These are phyloP conservation scores for Cactoblastis cactorum DNA, from an alignment of 2,888 invertebrate species.

Conservation along the genomic window DNA sequence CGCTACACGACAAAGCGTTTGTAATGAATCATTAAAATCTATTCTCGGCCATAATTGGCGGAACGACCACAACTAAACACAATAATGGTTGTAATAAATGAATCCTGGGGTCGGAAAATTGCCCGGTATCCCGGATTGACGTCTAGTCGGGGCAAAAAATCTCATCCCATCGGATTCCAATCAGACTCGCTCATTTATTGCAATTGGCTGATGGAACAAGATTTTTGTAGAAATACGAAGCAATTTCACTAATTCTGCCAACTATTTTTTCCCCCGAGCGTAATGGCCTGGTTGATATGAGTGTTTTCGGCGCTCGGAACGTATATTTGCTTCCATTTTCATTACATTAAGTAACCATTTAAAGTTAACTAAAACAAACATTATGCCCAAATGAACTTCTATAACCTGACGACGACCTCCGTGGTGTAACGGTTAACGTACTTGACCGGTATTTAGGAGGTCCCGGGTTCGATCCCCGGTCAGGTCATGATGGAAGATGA, in stretches of 20 bases:
- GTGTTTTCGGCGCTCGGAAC: background rate
- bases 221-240: conserved; percentile 46
- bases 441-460: no score
- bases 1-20: conserved; percentile 5
- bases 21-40: conserved; percentile 15
- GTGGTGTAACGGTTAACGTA: no score
- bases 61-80: conserved; percentile 33
- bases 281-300: conserved; percentile 11
- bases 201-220: conserved; percentile 58
- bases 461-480: no score
- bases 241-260: conserved; percentile 33
- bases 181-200: conserved; percentile 62
- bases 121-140: conserved; percentile 50
- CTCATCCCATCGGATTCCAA: conserved; percentile 59
- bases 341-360: background rate
- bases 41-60: conserved; percentile 14
- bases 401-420: no score
- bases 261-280: conserved; percentile 27
- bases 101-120: conserved; percentile 45
- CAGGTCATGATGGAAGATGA: no score
- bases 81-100: conserved; percentile 56
- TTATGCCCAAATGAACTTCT: no score
- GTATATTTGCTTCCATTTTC: background rate
- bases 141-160: conserved; percentile 48
- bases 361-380: no score